Base-by-base conservation (phyloP, 1,140 invertebrate species). In the Ips typographus region DNA sequence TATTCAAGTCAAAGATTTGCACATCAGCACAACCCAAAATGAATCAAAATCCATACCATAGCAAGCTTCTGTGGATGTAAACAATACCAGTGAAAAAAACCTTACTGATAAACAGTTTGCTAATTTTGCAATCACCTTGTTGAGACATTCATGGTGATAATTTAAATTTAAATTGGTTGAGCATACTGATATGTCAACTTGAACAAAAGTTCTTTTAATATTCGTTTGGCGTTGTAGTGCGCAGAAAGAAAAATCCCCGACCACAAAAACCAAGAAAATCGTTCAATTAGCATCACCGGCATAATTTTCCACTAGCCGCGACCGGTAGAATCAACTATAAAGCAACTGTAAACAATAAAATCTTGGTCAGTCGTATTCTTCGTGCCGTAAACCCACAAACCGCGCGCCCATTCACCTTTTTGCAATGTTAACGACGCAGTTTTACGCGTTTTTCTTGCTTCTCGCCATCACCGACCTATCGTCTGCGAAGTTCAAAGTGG, bases 401-500 rank as follows among this genome's bases (percentile, higher is more conserved):
- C 44, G 44, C 22, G 2, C 6, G 7, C 22, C 7, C 2, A 8
- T 8, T 22, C 44, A 49, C 6, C 36, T 58, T 67, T 3, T 47
- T 63, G 41, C 40, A 8, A 70, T 65, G 62, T 42, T 60, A 51
- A 47, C 36, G 59, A 40, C 6, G 40, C 40, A 57, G 39, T 40
- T 57, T 2, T 4, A 58, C 43, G 70, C 59, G 64, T 42, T 73
- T 56, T 38, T 65, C 39, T 59, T 38, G 2, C 42, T 64, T 8
- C 2, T 59, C 38, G 57, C 61, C 6, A 51, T 52, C 22, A 42
- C 40, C n/a, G 60, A 49, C 5, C 37, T 65, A n/a, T 56, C 55
- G 3, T 44, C 66, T 8, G 70, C 42, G 7, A 70, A 69, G 41
- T 76, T 76, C 55, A 52, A 60, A 53, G 77, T 78, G 1, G 74